These are phyloP conservation scores for Uria aalge DNA, from an alignment of 2,113 vertebrate genomes.

Conservation along the genomic window DNA sequence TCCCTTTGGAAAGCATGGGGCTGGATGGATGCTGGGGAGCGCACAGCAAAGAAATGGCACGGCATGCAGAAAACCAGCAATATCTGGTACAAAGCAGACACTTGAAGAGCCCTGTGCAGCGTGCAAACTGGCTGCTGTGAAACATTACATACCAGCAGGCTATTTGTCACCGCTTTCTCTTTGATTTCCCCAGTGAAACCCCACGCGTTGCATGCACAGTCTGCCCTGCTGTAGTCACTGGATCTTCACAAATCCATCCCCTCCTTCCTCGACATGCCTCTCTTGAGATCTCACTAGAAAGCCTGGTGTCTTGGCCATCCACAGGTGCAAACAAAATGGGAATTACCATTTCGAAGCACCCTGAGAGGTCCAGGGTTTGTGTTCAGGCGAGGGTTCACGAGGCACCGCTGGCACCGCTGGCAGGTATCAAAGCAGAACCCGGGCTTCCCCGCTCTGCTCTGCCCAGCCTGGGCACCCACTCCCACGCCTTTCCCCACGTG, in stretches of 20 bases:
- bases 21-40: fast-evolving
- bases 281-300: not conserved
- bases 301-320: not conserved
- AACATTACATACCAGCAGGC: not conserved
- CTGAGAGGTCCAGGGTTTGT: not conserved
- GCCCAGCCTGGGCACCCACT: not conserved
- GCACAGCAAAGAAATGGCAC: not conserved
- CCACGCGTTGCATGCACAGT: fast-evolving
- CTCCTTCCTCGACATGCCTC: fast-evolving
- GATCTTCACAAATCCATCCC: not conserved
- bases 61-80: not conserved
- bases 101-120: not conserved
- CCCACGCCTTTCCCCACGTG: fast-evolving
- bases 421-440: not conserved
- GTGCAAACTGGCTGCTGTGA: not conserved
- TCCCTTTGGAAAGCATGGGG: not conserved
- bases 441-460: not conserved
- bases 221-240: not conserved
- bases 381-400: not conserved
- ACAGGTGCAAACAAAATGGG: not conserved
- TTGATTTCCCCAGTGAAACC: not conserved
- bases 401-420: fast-evolving
- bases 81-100: not conserved
- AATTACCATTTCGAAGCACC: not conserved
- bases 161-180: not conserved